Percentiles rank a stretch among this genome's conserved stretches.
Conservation (phyloP, 2,888 invertebrate genomes). For the Ditylenchus weischeri region DNA sequence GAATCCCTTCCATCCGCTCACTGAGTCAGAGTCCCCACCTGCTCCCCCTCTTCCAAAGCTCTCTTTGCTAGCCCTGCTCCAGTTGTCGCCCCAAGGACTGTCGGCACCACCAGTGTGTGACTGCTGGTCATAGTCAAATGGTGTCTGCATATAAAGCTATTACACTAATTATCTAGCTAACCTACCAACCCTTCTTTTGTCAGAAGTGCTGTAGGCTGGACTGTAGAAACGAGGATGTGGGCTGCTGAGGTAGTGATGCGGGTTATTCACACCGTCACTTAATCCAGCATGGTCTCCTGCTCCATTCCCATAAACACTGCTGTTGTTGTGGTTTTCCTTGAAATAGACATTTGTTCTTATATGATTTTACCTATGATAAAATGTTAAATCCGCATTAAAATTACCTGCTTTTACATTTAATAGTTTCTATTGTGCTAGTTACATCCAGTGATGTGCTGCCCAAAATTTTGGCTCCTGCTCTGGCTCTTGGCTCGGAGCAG, state of each 20-base stretch:
- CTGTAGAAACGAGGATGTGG: conserved; percentile 28
- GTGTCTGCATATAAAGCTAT: background rate
- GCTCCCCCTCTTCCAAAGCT: conserved; percentile 7
- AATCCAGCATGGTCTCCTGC: conserved; percentile 6
- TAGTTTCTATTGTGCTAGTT: too few species aligned
- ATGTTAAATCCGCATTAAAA: too few species aligned
- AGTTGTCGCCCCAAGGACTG: conserved; percentile 12
- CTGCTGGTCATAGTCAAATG: conserved; percentile 4
- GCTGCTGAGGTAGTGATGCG: background rate
- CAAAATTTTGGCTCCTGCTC: too few species aligned
- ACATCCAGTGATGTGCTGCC: too few species aligned
- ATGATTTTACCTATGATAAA: too few species aligned
- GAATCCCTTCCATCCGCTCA: conserved; percentile 21
- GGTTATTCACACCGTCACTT: conserved; percentile 26
- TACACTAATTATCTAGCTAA: too few species aligned
- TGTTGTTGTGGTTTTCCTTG: conserved; percentile 47
- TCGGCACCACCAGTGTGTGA: background rate
- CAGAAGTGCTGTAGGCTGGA: conserved; percentile 42
- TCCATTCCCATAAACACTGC: conserved; percentile 35
- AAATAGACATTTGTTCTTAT: background rate
- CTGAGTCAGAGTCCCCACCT: conserved; percentile 11
- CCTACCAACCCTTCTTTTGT: conserved; percentile 36
- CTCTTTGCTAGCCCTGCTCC: conserved; percentile 13
- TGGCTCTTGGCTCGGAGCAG: too few species aligned
- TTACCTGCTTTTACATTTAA: too few species aligned